A percentile compares a stretch with the other conserved stretches of the same genome.
These are phyloP conservation scores for Noctua pronuba DNA, from an alignment of 2,888 invertebrate genomes.

Conservation along the genomic window DNA sequence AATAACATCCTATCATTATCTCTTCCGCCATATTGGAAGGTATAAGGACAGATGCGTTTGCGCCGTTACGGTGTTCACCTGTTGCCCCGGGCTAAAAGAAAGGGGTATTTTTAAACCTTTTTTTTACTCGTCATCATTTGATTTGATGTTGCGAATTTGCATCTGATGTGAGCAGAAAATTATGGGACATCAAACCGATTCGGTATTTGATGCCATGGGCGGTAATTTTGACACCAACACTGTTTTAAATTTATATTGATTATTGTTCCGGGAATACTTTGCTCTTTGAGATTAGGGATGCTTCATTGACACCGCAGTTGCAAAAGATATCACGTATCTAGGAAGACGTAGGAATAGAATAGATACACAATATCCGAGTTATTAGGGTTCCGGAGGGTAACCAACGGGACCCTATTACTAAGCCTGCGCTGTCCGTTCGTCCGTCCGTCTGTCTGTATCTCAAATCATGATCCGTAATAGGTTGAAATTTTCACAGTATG, in stretches of 20 bases:
- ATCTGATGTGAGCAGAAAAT: slow-evolving; percentile 47
- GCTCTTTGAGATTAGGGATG: no score
- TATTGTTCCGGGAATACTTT: background rate
- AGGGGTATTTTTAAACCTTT: slow-evolving; percentile 22
- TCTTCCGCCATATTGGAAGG: slow-evolving; percentile 53
- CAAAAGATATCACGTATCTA: background rate
- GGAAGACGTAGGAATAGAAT: background rate
- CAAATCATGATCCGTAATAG: no score
- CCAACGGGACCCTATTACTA: no score
- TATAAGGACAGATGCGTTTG: slow-evolving; percentile 50
- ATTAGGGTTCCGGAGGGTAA: no score
- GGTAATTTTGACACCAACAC: slow-evolving; percentile 19
- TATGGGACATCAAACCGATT: slow-evolving; percentile 39
- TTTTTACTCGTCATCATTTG: slow-evolving; percentile 29
- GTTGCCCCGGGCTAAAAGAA: slow-evolving; percentile 50
- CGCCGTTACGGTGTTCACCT: slow-evolving; percentile 62
- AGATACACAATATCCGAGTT: background rate
- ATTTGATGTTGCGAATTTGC: slow-evolving; percentile 54
- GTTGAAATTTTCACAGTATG: no score
- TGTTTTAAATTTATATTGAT: background rate
- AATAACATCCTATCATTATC: slow-evolving; percentile 55
- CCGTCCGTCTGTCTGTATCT: no score
- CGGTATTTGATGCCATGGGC: slow-evolving; percentile 31
- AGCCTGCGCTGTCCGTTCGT: no score
- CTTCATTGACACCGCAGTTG: background rate